These are phyloP conservation scores for Hirtodrosophila histrioides DNA, from an alignment of 2,888 invertebrate genomes.

Conservation along the genomic window DNA sequence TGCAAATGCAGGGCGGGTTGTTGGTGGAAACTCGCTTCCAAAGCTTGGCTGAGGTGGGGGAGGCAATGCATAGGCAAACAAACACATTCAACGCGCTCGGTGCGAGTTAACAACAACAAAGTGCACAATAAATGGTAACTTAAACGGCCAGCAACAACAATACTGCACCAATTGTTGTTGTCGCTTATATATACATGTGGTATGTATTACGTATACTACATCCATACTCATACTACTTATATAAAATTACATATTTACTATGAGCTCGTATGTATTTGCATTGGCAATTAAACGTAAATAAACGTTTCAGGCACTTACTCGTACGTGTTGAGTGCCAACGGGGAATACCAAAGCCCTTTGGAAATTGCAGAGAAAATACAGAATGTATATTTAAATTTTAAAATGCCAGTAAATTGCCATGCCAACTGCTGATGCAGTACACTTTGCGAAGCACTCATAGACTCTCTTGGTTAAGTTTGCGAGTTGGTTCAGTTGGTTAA, in stretches of 20 bases:
- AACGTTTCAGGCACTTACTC: slow-evolving; percentile 47
- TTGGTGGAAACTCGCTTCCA: background rate
- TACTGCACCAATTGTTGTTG: slow-evolving; percentile 44
- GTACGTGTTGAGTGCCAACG: slow-evolving; percentile 1
- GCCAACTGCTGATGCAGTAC: background rate
- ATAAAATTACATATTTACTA: slow-evolving; percentile 20
- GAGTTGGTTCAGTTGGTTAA: too few relatives aligned
- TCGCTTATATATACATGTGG: slow-evolving; percentile 11
- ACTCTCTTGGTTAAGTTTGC: too few relatives aligned
- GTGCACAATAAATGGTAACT: slow-evolving; percentile 77
- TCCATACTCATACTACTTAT: slow-evolving; percentile 7
- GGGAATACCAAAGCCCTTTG: slow-evolving; percentile 8
- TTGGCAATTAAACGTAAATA: slow-evolving; percentile 82
- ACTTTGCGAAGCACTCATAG: too few relatives aligned
- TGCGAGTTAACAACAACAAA: slow-evolving; percentile 58
- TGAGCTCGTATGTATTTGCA: slow-evolving; percentile 51
- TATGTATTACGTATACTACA: slow-evolving; percentile 2
- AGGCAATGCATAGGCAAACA: slow-evolving; percentile 31
- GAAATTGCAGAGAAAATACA: slow-evolving; percentile 7
- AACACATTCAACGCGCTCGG: slow-evolving; percentile 49
- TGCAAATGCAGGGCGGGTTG: slow-evolving; percentile 10
- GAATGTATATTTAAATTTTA: slow-evolving; percentile 5
- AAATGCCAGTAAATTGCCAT: slow-evolving; percentile 38
- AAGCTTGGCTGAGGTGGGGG: background rate
- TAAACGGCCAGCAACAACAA: slow-evolving; percentile 59